phyloP scores from a whole-genome alignment of 64 coral and sea anemone species.

The Stichodactyla mertensii region DNA sequence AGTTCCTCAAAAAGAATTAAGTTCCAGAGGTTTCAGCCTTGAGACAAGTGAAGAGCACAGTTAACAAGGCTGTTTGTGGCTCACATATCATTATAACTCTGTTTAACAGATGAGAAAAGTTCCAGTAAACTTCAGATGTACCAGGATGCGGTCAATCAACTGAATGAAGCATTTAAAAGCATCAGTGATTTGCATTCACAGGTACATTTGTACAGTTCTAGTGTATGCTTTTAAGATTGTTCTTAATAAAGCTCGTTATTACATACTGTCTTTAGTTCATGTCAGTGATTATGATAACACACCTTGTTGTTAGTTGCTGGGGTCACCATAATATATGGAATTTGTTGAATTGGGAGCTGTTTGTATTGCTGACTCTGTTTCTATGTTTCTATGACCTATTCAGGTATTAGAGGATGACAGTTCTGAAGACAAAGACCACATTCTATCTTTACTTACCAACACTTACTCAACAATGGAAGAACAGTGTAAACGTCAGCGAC shows the following conservation, averaged over 20 bases:
- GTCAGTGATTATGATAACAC: background rate
- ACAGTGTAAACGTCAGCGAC: background rate
- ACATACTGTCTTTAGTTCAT: background rate
- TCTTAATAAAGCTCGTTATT: background rate
- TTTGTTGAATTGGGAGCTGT: too few relatives aligned
- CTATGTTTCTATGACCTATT: background rate
- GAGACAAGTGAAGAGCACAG: too few relatives aligned
- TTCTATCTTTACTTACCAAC: background rate
- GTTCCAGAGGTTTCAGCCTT: too few relatives aligned
- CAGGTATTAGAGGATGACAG: conserved; percentile 21
- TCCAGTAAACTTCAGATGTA: background rate
- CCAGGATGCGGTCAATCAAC: conserved; percentile 17
- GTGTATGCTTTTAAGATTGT: background rate
- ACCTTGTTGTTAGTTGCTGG: background rate
- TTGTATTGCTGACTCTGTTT: background rate
- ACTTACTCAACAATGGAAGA: conserved; percentile 9
- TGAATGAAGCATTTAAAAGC: background rate
- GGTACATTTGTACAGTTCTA: background rate
- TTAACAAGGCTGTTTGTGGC: background rate
- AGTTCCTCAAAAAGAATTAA: too few relatives aligned
- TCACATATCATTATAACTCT: background rate
- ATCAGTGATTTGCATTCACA: conserved; percentile 10
- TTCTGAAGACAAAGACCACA: conserved; percentile 4
- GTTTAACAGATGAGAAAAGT: background rate
- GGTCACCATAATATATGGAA: too few relatives aligned